Percentiles rank a stretch among this genome's conserved stretches.
Conservation (phyloP, 2,797 vertebrate genomes). For the Characodon lateralis region DNA sequence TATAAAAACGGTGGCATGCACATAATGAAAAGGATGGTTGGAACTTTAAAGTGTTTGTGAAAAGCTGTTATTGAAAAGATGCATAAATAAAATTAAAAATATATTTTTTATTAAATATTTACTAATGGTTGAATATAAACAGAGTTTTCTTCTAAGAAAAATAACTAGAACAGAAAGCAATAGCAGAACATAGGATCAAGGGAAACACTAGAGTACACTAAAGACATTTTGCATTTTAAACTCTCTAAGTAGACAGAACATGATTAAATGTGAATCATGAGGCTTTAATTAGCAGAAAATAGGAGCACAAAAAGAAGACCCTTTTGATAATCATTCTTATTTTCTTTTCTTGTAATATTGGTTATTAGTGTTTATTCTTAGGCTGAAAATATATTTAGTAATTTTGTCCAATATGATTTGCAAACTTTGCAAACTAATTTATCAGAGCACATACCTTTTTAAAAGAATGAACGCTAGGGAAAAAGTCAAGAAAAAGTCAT, state of each 20-base stretch:
- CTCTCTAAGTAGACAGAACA: not conserved
- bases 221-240: not conserved
- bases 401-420: not conserved
- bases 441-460: not conserved
- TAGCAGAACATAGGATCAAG: not conserved
- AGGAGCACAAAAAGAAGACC: not conserved
- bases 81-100: not conserved
- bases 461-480: not conserved
- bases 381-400: not conserved
- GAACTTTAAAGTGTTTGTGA: not conserved
- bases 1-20: no score
- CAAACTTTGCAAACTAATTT: constrained; percentile 10
- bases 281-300: not conserved
- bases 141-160: not conserved
- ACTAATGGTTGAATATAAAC: no score
- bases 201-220: not conserved
- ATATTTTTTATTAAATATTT: not conserved
- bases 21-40: no score
- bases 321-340: constrained; percentile 2
- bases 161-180: not conserved
- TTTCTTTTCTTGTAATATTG: constrained; percentile 1
- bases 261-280: constrained; percentile 12
- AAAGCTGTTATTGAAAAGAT: not conserved
- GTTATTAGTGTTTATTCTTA: not conserved
- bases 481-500: constrained; percentile 2